Conservation (phyloP, 2,797 vertebrate genomes). For the Chelmon rostratus region DNA sequence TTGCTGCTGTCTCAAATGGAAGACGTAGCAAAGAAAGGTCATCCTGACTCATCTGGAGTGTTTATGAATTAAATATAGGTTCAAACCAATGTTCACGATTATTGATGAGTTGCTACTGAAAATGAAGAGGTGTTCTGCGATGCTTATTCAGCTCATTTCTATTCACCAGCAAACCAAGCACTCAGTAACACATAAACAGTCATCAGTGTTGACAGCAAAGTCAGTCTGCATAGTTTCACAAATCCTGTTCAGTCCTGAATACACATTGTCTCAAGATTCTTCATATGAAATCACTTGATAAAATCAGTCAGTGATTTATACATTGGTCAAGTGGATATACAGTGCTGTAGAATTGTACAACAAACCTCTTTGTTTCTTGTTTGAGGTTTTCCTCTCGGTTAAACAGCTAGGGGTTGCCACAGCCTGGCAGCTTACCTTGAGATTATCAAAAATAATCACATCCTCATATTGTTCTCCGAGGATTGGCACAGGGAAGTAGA, state of each 20-base stretch:
- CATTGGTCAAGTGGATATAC: background rate
- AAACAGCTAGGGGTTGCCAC: slow-evolving; percentile 19
- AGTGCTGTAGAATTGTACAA: background rate
- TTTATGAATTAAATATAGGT: background rate
- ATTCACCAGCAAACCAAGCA: background rate
- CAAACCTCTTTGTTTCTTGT: slow-evolving; percentile 34
- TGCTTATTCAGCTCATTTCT: background rate
- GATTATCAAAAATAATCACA: slow-evolving; percentile 69
- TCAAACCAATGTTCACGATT: background rate
- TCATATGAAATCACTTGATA: background rate
- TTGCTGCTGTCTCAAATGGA: background rate
- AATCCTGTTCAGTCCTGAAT: background rate
- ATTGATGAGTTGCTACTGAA: background rate
- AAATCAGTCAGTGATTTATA: background rate
- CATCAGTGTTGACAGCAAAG: background rate
- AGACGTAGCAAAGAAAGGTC: background rate
- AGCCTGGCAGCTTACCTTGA: slow-evolving; percentile 55
- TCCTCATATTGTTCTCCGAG: slow-evolving; percentile 68
- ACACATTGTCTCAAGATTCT: background rate
- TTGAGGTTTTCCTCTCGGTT: slow-evolving; percentile 37
- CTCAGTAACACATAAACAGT: background rate
- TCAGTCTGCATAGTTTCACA: background rate
- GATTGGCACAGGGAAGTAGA: slow-evolving; percentile 45
- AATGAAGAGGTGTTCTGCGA: background rate
- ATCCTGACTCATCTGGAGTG: background rate